These are phyloP conservation scores for Dicentrarchus labrax DNA, from an alignment of 2,113 vertebrate species.

Conservation along the genomic window DNA sequence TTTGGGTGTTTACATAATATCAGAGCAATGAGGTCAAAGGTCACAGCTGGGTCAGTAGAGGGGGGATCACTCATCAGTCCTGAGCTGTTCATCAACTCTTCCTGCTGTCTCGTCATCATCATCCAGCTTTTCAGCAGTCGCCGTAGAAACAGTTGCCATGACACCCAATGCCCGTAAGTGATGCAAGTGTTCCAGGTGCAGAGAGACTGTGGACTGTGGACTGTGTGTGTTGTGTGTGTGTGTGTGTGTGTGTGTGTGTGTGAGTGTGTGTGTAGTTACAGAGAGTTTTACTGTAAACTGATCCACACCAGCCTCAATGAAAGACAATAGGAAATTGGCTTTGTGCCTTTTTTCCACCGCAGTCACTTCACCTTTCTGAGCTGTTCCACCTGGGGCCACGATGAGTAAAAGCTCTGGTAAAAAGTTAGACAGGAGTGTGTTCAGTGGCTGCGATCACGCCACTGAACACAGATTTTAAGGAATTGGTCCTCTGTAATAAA, in stretches of 20 bases:
- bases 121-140: conserved; percentile 71
- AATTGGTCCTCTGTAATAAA: background rate
- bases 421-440: conserved; percentile 18
- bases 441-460: background rate
- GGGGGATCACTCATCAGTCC: conserved; percentile 26
- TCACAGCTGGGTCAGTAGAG: conserved; percentile 26
- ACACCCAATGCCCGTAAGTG: conserved; percentile 74
- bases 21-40: conserved; percentile 41
- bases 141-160: conserved; percentile 80
- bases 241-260: conserved; percentile 37
- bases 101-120: conserved; percentile 64
- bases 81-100: conserved; percentile 56
- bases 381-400: conserved; percentile 21
- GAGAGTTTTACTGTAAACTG: conserved; percentile 60
- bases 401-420: conserved; percentile 15
- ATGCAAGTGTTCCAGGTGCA: conserved; percentile 82
- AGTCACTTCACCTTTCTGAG: conserved; percentile 7
- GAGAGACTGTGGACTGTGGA: conserved; percentile 48
- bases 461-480: background rate
- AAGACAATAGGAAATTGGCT: conserved; percentile 54
- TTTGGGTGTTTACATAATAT: conserved; percentile 6
- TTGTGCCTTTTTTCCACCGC: conserved; percentile 43
- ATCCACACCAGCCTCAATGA: conserved; percentile 41
- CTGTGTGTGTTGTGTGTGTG: conserved; percentile 27
- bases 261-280: conserved; percentile 36